A percentile compares a stretch with the other conserved stretches of the same genome.
phyloP scores from a whole-genome alignment of 2,113 vertebrate species.

The cat (Felis catus) region DNA sequence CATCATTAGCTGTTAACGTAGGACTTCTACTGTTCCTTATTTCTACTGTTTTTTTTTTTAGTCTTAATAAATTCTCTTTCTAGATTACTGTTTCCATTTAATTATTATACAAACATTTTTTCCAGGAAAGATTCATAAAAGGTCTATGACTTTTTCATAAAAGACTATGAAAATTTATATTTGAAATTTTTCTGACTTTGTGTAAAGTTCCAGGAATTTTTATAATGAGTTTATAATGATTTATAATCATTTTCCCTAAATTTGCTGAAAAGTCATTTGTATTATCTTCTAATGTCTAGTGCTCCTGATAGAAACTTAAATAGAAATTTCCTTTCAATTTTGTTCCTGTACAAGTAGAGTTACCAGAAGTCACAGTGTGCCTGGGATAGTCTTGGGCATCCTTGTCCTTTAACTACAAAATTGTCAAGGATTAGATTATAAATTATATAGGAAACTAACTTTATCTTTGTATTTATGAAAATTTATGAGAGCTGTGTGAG shows the following conservation, averaged over 20 bases:
- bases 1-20: not conserved
- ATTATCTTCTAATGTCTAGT: not conserved
- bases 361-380: not conserved
- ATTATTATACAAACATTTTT: not conserved
- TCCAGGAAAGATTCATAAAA: not conserved
- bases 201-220: not conserved
- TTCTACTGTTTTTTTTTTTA: not conserved
- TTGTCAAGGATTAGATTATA: not conserved
- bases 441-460: not conserved
- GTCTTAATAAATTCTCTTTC: not conserved
- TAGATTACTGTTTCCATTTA: not conserved
- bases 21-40: not conserved
- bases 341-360: not conserved
- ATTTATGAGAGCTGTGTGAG: not conserved
- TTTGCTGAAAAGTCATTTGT: not conserved
- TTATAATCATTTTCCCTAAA: not conserved
- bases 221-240: not conserved
- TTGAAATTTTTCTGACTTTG: not conserved
- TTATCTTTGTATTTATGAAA: not conserved
- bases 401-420: not conserved
- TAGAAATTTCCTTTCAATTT: not conserved
- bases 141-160: too few relatives aligned
- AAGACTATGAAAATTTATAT: not conserved
- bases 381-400: rapidly evolving
- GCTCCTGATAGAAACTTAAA: not conserved